A percentile compares a stretch with the other conserved stretches of the same genome.
phyloP scores from a whole-genome alignment of 2,888 invertebrate species.

The Amitus sp. region DNA sequence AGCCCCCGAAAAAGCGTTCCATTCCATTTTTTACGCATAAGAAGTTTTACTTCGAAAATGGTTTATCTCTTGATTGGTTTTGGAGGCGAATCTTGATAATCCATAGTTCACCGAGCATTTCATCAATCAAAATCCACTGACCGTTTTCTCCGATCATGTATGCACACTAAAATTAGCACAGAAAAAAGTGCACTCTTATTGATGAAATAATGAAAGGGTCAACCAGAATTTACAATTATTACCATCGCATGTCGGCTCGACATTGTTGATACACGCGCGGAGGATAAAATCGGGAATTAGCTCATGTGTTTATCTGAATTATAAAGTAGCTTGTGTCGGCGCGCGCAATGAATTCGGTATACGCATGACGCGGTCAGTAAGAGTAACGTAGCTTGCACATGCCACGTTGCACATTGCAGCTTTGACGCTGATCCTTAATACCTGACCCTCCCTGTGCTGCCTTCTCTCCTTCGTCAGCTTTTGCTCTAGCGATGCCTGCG shows the following conservation, averaged over 20 bases:
- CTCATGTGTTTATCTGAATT: conserved; percentile 18
- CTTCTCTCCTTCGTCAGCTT: conserved; percentile 4
- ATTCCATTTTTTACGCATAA: too few species aligned
- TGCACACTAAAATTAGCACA: too few species aligned
- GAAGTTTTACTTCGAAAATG: too few species aligned
- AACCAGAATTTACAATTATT: conserved; percentile 1
- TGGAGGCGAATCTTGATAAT: too few species aligned
- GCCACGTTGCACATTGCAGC: conserved; percentile 46
- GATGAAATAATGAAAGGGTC: too few species aligned
- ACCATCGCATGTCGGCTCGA: conserved; percentile 1
- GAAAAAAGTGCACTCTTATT: too few species aligned
- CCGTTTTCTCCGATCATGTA: too few species aligned
- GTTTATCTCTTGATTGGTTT: too few species aligned
- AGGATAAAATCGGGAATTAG: conserved; percentile 21
- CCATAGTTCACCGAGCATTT: too few species aligned
- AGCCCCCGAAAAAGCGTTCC: too few species aligned
- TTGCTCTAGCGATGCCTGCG: conserved; percentile 16
- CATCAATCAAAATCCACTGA: too few species aligned
- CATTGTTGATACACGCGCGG: conserved; percentile 22
- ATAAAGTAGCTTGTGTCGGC: conserved; percentile 20
- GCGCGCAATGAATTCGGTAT: conserved; percentile 23
- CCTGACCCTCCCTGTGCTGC: conserved; percentile 6
- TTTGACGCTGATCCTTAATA: conserved; percentile 38
- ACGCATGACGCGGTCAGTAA: conserved; percentile 43
- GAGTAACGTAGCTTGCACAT: conserved; percentile 53